Evolutionary conservation across 2,113 vertebrate species (phyloP), one percentile per base, ranked within the genome.

Genomic region (Tupaia chinensis): DNA sequence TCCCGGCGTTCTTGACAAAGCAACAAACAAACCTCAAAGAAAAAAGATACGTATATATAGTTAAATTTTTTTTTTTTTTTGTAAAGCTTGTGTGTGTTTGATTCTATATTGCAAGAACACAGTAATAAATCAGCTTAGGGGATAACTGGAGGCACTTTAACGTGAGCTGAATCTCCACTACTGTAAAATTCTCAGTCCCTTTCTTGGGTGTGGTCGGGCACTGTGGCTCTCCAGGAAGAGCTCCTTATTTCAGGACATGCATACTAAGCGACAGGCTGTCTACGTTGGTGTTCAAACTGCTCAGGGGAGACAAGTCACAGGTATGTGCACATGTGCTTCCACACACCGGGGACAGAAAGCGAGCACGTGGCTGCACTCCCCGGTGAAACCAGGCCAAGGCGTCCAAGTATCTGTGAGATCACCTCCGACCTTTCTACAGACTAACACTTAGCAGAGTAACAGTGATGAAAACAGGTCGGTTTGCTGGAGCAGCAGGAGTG

Each of bases 1-100:
- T 99, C 98, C 99, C 99, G 12, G 99, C 99, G 74, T 99, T 99
- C 98, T 99, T 99, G 72, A 99, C 99, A 98, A 99, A 99, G 93
- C 99, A 44, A 44, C 44, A 44, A 44, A 44, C 44, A 44, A 44
- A 44, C 44, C 44, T 44, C 44, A 44, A 44, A 44, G 44, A 44
- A 44, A 44, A 44, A 44, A 44, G 44, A 44, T 44, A 44, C 44
- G 44, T 44, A 44, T 5, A 44, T 44, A 44, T 44, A 44, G 44
- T 44, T 44, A 44, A 44, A 44, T 44, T 44, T 44, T 44, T n/a
- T n/a, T n/a, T n/a, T 32, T 32, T 32, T n/a, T 34, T 66, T 68
- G 53, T 25, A 27, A 44, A 44, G 44, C 44, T 44, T 44, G 44
- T 44, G 27, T 69, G 6, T 65, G 32, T 73, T 69, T 69, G 16